Evolutionary conservation across 2,113 vertebrate species (phyloP).

Genomic region (Dryoscopus gambensis): DNA sequence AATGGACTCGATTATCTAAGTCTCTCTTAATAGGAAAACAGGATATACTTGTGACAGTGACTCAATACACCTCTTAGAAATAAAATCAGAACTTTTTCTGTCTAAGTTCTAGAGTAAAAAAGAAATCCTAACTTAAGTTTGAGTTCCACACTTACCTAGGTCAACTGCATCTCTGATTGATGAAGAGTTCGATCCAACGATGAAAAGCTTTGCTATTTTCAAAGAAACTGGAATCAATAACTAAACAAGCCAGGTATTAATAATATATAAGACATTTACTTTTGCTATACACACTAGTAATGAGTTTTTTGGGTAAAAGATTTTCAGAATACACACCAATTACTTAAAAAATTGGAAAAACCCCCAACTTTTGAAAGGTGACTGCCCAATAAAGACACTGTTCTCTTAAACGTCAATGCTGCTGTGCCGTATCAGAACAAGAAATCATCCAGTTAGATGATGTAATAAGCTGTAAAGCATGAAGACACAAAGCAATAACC

Average conservation of each 20-base stretch:
- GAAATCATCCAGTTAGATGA: neutral
- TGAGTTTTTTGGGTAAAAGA: neutral
- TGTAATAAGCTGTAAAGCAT: neutral
- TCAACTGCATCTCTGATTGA: slow-evolving; percentile 87
- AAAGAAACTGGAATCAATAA: slow-evolving; percentile 50
- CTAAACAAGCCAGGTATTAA: neutral
- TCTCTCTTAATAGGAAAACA: neutral
- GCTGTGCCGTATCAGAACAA: neutral
- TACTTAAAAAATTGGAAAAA: neutral
- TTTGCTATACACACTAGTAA: neutral
- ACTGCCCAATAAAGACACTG: neutral
- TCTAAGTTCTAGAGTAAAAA: neutral
- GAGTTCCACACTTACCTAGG: slow-evolving; percentile 81
- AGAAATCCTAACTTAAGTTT: neutral
- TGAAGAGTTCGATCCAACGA: slow-evolving; percentile 80
- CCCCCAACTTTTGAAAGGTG: neutral
- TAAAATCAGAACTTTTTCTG: neutral
- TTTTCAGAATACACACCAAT: neutral
- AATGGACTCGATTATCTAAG: neutral
- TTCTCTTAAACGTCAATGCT: neutral
- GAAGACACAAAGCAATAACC: neutral
- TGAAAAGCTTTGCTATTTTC: slow-evolving; percentile 88
- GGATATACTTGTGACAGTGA: neutral
- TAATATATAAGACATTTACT: neutral
- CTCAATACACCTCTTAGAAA: neutral